Base-by-base conservation (phyloP, 2,113 vertebrate genomes). In the Melanostigma gelatinosum region DNA sequence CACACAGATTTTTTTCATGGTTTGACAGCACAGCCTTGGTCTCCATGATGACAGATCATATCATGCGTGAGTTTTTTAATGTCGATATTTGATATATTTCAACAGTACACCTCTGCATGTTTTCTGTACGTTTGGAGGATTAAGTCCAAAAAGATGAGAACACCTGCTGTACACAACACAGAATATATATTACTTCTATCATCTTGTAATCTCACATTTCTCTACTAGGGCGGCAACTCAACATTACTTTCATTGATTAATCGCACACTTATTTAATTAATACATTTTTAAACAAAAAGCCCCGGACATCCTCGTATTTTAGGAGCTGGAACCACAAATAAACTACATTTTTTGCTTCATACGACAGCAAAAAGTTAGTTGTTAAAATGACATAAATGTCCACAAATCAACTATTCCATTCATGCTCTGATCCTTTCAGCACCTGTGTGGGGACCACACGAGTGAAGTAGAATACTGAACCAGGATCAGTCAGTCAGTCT, bases 21-120 rank as follows among this genome's bases (percentile, higher is more conserved):
- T 40, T 27, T 75, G 12, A 29, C 24, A 10, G 44, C 69, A 58
- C n/a, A 27, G 22, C 71, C n/a, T 64, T 11, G 3, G 29, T 50
- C 24, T 44, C 27, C 24, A 24, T 52, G 55, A 58, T 5, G 24
- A 58, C 29, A 58, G 27, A 13, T 74, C 67, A 42, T 42, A 40
- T 69, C 79, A 20, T 10, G 0, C 75, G 34, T 40, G 44, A 32
- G 32, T 32, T 52, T 0, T 1, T 40, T 54, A 8, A 79, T 44
- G 64, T 63, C 57, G 29, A 54, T 82, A 79, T 84, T 74, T 50
- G 6, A 65, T 32, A 32, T 32, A 34, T 34, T 75, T 64, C 38
- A 36, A 74, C 36, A 46, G 38, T 40, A 32, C 64, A 34, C 68
- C 67, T 80, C 73, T 70, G 77, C 78, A 7, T 22, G 36, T 72